phyloP scores from a whole-genome alignment of 2,113 vertebrate species.

The Pachypanchax playfairii region DNA sequence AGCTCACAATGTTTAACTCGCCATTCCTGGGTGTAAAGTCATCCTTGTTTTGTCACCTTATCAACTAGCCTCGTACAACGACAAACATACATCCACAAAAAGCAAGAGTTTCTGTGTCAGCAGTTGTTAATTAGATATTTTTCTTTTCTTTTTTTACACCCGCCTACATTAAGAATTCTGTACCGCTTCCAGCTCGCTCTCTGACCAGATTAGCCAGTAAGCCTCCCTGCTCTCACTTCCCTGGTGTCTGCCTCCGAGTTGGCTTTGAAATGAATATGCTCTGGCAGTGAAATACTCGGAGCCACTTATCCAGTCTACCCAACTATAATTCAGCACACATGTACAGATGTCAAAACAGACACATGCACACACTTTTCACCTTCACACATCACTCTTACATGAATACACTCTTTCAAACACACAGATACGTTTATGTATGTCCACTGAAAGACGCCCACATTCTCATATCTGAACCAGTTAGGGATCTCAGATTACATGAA shows the following conservation, averaged over 20 bases:
- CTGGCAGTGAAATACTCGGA: constrained; percentile 75
- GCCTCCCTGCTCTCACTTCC: constrained; percentile 72
- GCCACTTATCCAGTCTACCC: constrained; percentile 68
- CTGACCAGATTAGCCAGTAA: constrained; percentile 80
- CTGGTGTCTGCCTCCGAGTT: constrained; percentile 72
- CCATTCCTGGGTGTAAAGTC: constrained; percentile 26
- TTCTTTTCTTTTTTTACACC: constrained; percentile 35
- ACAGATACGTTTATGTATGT: no score
- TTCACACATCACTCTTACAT: constrained; percentile 34
- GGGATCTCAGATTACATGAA: constrained; percentile 12
- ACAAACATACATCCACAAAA: constrained; percentile 17
- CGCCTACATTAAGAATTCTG: constrained; percentile 70
- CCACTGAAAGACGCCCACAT: neutral
- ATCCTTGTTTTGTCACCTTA: constrained; percentile 4
- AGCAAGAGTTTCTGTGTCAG: constrained; percentile 44
- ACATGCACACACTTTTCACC: constrained; percentile 26
- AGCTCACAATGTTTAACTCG: constrained; percentile 28
- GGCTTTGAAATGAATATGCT: constrained; percentile 79
- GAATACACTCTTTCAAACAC: constrained; percentile 8
- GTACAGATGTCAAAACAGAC: constrained; percentile 43
- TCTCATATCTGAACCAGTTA: constrained; percentile 2
- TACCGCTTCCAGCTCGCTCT: constrained; percentile 68
- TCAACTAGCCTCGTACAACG: constrained; percentile 2
- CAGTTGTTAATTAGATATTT: constrained; percentile 64
- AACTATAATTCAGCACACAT: constrained; percentile 62